phyloP scores from a whole-genome alignment of 2,888 invertebrate genomes.

The Branchellion lobata region DNA sequence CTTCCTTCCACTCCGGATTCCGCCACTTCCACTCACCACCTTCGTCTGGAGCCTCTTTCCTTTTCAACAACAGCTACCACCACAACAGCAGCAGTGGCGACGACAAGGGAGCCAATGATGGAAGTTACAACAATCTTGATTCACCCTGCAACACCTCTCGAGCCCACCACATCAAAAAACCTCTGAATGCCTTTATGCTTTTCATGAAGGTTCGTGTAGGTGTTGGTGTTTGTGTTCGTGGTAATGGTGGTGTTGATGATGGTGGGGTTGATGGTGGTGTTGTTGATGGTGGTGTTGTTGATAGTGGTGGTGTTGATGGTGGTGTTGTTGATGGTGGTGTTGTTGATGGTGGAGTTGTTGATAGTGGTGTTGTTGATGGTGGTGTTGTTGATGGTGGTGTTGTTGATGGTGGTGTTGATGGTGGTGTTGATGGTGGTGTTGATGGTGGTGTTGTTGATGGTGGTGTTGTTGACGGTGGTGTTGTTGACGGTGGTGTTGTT shows the following conservation, averaged over 20 bases:
- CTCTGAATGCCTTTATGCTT: conserved; percentile 99
- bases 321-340: no score
- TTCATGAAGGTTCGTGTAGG: conserved; percentile 85
- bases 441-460: no score
- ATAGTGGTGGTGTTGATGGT: no score
- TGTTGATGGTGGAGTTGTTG: no score
- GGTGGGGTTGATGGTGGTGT: no score
- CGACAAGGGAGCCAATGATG: conserved; percentile 1
- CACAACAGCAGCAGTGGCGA: not conserved
- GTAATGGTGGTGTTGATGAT: not conserved
- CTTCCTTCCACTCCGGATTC: not conserved
- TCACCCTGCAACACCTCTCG: conserved; percentile 49
- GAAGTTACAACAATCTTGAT: conserved; percentile 8
- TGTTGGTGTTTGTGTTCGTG: not conserved
- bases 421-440: no score
- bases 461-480: no score
- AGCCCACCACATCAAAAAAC: conserved; percentile 87
- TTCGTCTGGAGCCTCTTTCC: conserved; percentile 24
- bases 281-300: no score
- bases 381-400: no score
- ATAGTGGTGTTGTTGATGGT: no score
- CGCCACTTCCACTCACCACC: not conserved
- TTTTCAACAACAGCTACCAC: not conserved
- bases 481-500: no score
- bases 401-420: no score